A percentile compares a stretch with the other conserved stretches of the same genome.
Evolutionary conservation across 2,113 vertebrate species (phyloP).

Genomic region (Hippotragus niger): DNA sequence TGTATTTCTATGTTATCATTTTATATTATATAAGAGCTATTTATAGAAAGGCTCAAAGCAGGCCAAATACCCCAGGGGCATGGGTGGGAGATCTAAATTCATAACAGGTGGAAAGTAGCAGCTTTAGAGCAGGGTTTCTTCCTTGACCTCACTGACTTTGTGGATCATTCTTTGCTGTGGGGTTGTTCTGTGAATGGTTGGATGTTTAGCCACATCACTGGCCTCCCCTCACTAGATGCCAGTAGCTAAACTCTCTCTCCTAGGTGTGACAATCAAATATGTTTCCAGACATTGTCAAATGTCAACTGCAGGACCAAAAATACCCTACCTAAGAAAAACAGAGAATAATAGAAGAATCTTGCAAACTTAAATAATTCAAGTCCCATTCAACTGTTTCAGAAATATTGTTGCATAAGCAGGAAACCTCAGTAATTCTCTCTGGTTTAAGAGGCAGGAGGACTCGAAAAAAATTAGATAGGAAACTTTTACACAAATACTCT

Average conservation of each 20-base stretch:
- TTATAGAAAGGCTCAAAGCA: background rate
- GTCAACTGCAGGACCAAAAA: background rate
- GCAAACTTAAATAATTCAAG: background rate
- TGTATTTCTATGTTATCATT: background rate
- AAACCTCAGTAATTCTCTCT: background rate
- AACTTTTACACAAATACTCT: background rate
- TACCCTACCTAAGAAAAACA: background rate
- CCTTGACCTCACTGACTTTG: background rate
- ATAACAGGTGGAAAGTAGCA: background rate
- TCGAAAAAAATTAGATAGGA: background rate
- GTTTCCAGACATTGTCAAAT: background rate
- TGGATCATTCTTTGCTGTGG: background rate
- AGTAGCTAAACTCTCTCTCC: background rate
- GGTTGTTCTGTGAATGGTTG: no score
- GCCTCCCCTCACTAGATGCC: background rate
- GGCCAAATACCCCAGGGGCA: background rate
- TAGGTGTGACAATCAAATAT: background rate
- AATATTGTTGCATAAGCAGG: background rate
- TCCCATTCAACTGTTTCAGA: background rate
- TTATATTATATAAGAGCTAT: conserved; percentile 1
- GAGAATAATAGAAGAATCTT: background rate
- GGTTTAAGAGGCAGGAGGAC: background rate
- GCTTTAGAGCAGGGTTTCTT: background rate
- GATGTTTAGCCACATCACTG: background rate
- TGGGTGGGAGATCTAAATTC: background rate